These are phyloP conservation scores for Lagorchestes hirsutus DNA, from an alignment of 2,797 vertebrate species.

Conservation along the genomic window DNA sequence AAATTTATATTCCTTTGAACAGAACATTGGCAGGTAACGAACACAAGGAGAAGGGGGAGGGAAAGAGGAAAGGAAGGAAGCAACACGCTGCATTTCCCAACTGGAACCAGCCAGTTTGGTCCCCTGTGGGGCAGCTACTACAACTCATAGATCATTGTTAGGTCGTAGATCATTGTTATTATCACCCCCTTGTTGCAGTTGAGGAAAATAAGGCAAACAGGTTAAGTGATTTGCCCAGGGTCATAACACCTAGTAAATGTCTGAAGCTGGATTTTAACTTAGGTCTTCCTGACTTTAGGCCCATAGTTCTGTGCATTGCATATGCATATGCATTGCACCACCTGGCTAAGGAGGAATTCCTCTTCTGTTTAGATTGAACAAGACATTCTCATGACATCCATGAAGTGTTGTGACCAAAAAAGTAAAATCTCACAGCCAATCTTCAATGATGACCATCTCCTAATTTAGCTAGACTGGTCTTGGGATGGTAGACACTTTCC, in stretches of 20 bases:
- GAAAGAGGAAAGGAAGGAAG: too few species aligned
- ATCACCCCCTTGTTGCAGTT: neutral
- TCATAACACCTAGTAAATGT: neutral
- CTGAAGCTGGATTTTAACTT: neutral
- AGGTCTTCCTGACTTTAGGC: neutral
- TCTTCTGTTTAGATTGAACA: neutral
- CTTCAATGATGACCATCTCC: neutral
- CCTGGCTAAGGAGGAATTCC: neutral
- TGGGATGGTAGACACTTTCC: neutral
- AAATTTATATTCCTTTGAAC: too few species aligned
- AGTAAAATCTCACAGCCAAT: neutral
- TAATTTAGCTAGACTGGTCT: neutral
- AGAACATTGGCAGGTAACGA: too few species aligned
- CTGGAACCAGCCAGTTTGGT: too few species aligned
- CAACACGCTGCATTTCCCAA: too few species aligned
- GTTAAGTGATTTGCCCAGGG: neutral
- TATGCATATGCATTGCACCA: neutral
- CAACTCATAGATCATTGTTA: too few species aligned
- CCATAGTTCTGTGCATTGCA: neutral
- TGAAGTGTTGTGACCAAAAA: neutral
- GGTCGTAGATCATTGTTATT: neutral
- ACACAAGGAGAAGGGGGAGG: too few species aligned
- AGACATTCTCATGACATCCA: neutral
- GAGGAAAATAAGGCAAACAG: neutral
- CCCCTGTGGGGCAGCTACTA: too few species aligned